Evolutionary conservation across 1,140 invertebrate species (phyloP).

Genomic region (Tetramorium simillimum): DNA sequence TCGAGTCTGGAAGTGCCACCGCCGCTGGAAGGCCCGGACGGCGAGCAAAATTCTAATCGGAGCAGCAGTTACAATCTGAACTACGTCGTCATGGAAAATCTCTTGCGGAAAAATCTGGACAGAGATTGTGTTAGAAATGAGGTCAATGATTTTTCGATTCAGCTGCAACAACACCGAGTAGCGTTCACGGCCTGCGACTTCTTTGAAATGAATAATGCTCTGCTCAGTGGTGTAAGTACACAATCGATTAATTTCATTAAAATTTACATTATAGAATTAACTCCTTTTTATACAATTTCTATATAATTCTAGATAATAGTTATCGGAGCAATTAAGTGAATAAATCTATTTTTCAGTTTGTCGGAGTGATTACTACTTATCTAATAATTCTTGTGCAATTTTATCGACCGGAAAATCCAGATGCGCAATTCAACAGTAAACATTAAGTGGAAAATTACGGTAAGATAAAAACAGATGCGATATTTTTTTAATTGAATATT

Average conservation of each 20-base stretch:
- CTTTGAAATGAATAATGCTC: slow-evolving; percentile 75
- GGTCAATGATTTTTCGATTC: slow-evolving; percentile 74
- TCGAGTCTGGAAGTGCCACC: not conserved
- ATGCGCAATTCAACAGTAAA: not conserved
- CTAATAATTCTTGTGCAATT: slow-evolving; percentile 79
- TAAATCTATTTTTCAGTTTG: slow-evolving; percentile 70
- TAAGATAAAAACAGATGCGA: not conserved
- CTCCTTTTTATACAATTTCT: not conserved
- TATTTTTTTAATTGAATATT: not conserved
- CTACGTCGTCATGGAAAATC: slow-evolving; percentile 46
- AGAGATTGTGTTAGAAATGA: slow-evolving; percentile 69
- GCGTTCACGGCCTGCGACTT: slow-evolving; percentile 74
- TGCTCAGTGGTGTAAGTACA: slow-evolving; percentile 72
- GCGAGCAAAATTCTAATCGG: slow-evolving; percentile 40
- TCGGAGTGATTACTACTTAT: slow-evolving; percentile 77
- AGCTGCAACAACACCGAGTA: slow-evolving; percentile 68
- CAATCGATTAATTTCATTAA: not conserved
- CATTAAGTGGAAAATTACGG: not conserved
- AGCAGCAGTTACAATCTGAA: slow-evolving; percentile 25
- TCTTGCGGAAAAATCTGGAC: slow-evolving; percentile 57
- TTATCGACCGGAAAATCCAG: slow-evolving; percentile 66
- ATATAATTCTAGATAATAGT: not conserved
- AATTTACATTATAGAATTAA: not conserved
- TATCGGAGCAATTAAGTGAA: not conserved
- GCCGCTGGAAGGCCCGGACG: not conserved